Percentiles rank a stretch among this genome's conserved stretches.
Conservation (phyloP, 2,888 invertebrate genomes). For the Amiota mariae region DNA sequence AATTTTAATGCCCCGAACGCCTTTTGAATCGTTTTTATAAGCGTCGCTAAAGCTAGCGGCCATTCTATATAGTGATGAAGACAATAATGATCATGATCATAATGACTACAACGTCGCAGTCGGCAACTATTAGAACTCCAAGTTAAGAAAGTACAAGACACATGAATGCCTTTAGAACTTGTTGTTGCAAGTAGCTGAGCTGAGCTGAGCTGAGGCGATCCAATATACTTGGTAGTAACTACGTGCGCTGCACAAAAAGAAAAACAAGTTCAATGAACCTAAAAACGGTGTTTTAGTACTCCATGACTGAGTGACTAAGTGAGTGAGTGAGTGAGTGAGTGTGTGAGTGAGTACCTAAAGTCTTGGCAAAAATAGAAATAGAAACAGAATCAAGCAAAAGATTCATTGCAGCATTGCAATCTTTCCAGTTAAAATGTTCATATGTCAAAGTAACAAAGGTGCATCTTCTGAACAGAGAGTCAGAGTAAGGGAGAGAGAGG, state of each 20-base stretch:
- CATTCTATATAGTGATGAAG: not conserved
- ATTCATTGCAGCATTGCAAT: too few relatives aligned
- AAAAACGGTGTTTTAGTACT: conserved; percentile 24
- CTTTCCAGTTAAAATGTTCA: too few relatives aligned
- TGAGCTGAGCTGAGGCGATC: not conserved
- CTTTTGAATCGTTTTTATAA: conserved; percentile 25
- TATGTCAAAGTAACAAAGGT: too few relatives aligned
- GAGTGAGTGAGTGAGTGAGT: not conserved
- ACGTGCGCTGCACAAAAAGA: conserved; percentile 4
- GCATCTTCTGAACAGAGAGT: too few relatives aligned
- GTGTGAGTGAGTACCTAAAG: not conserved
- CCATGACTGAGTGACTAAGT: not conserved
- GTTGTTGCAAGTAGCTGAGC: conserved; percentile 7
- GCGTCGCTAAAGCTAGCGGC: not conserved
- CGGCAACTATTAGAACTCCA: not conserved
- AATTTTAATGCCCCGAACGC: conserved; percentile 28
- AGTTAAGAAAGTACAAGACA: conserved; percentile 16
- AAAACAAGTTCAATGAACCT: conserved; percentile 10
- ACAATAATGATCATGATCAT: too few relatives aligned
- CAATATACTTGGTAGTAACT: not conserved
- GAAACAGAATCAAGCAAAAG: too few relatives aligned
- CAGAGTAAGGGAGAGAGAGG: too few relatives aligned
- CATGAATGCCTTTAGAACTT: not conserved
- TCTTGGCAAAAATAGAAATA: too few relatives aligned
- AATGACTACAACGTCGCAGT: too few relatives aligned